A percentile compares a stretch with the other conserved stretches of the same genome.
phyloP scores from a whole-genome alignment of 2,113 vertebrate species.

The Chaenogobius annularis region DNA sequence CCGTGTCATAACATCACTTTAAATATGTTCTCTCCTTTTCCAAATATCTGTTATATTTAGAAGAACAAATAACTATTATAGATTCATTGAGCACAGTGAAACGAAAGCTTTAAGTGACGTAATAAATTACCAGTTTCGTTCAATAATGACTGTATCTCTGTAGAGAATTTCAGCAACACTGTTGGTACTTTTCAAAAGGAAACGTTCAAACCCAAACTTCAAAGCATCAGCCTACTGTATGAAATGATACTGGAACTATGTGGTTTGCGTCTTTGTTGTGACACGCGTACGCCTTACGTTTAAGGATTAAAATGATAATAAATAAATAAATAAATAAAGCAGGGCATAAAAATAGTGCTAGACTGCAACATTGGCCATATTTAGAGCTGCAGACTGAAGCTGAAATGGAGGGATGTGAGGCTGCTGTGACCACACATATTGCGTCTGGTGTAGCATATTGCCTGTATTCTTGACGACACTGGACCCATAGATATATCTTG shows the following conservation, averaged over 20 bases:
- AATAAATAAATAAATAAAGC: too few species aligned
- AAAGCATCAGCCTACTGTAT: background rate
- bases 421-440: constrained; percentile 16
- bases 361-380: background rate
- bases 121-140: background rate
- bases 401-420: constrained; percentile 2
- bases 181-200: background rate
- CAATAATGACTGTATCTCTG: background rate
- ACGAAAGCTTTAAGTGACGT: background rate
- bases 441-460: background rate
- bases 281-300: too few species aligned
- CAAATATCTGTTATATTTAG: too few species aligned
- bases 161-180: background rate
- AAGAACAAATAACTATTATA: background rate
- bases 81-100: too few species aligned
- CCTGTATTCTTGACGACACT: background rate
- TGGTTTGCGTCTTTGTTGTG: background rate
- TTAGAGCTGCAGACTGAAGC: constrained; percentile 27
- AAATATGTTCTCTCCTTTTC: too few species aligned
- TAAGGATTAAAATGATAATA: too few species aligned
- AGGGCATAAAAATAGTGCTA: background rate
- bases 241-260: background rate
- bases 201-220: background rate
- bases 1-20: too few species aligned
- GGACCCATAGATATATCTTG: constrained; percentile 15